These are phyloP conservation scores for Volucella zonaria DNA, from an alignment of 2,888 invertebrate species.

Conservation along the genomic window DNA sequence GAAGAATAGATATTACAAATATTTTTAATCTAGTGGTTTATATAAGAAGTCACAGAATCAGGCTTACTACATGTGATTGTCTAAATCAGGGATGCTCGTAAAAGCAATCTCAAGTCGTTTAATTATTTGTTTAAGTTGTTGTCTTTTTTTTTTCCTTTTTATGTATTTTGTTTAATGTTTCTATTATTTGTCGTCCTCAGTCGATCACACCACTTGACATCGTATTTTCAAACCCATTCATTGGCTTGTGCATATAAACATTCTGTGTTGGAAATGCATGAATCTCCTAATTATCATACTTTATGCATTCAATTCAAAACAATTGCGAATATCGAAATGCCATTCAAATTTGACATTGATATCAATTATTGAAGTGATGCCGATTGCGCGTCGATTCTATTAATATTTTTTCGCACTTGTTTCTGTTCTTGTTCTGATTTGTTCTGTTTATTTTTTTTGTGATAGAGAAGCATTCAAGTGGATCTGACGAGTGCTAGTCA, in stretches of 20 bases:
- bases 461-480: conserved; percentile 41
- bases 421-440: not conserved
- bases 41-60: too few relatives aligned
- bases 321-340: conserved; percentile 53
- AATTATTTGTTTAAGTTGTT: not conserved
- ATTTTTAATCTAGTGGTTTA: too few relatives aligned
- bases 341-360: conserved; percentile 63
- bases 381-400: conserved; percentile 33
- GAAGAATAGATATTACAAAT: too few relatives aligned
- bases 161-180: not conserved
- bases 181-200: conserved; percentile 9
- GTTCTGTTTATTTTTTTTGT: not conserved
- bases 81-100: too few relatives aligned
- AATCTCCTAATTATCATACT: not conserved
- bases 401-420: not conserved
- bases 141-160: not conserved
- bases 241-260: not conserved
- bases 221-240: conserved; percentile 16
- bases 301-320: conserved; percentile 43
- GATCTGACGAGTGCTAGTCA: conserved; percentile 1
- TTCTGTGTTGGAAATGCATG: not conserved
- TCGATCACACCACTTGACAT: conserved; percentile 31
- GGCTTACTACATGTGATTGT: too few relatives aligned
- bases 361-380: conserved; percentile 53
- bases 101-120: too few relatives aligned